Evolutionary conservation across 2,888 invertebrate genomes (phyloP).

Genomic region (Thysanoteuthis rhombus): DNA sequence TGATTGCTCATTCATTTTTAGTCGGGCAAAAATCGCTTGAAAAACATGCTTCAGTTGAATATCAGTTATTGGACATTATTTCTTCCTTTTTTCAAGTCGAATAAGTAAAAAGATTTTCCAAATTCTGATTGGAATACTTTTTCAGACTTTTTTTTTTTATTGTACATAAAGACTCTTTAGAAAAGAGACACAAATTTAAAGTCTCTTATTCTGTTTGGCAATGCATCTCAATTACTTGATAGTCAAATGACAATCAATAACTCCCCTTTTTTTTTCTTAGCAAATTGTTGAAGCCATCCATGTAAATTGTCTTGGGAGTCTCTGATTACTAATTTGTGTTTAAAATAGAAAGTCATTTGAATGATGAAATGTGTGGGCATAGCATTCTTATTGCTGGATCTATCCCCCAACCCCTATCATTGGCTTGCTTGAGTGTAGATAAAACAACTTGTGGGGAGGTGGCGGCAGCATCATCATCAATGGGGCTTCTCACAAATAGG

Average conservation of each 20-base stretch:
- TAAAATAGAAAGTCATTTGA: not conserved
- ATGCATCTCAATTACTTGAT: not conserved
- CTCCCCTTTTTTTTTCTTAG: not conserved
- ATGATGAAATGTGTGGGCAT: not conserved
- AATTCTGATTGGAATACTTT: not conserved
- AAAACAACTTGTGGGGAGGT: not conserved
- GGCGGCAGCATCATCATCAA: not conserved
- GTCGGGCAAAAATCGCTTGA: too few species aligned
- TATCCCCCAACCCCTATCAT: too few species aligned
- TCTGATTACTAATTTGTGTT: not conserved
- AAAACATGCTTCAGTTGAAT: too few species aligned
- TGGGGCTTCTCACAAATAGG: not conserved
- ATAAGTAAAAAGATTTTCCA: not conserved
- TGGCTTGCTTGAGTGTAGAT: too few species aligned
- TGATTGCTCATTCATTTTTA: too few species aligned
- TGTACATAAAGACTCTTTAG: not conserved
- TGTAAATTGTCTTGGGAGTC: not conserved
- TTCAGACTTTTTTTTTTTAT: not conserved
- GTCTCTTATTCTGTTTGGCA: not conserved
- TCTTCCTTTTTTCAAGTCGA: not conserved
- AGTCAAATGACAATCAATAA: not conserved
- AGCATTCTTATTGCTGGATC: not conserved
- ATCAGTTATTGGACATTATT: too few species aligned
- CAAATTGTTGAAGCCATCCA: not conserved
- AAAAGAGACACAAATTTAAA: not conserved